These are phyloP conservation scores for Zosterops lateralis DNA, from an alignment of 2,113 vertebrate species.

Conservation along the genomic window DNA sequence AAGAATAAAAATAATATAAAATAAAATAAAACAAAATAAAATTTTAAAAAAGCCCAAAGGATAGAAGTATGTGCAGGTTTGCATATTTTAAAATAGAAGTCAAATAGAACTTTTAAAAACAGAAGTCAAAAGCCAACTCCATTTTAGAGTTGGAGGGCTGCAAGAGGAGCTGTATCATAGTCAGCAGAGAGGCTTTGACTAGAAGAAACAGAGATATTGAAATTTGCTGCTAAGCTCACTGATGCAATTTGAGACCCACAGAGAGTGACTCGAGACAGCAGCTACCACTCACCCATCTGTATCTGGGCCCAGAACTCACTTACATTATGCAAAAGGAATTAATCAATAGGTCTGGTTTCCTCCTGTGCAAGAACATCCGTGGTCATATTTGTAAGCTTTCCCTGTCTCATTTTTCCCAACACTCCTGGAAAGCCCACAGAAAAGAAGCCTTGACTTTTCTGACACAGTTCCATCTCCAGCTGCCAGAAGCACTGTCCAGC, in stretches of 20 bases:
- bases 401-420: too few relatives aligned
- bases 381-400: too few relatives aligned
- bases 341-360: background rate
- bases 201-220: background rate
- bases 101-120: background rate
- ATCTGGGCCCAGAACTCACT: background rate
- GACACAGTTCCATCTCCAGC: background rate
- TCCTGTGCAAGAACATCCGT: background rate
- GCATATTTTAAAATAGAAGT: background rate
- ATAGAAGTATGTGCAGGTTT: background rate
- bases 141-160: background rate
- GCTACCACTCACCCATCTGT: background rate
- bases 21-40: background rate
- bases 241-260: background rate
- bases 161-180: fast-evolving
- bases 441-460: background rate
- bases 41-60: background rate
- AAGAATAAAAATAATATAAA: background rate
- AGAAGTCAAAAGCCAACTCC: background rate
- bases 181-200: background rate
- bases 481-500: background rate
- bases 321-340: background rate
- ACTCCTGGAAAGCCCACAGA: background rate
- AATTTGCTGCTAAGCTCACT: background rate
- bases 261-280: background rate